A percentile compares a stretch with the other conserved stretches of the same genome.
phyloP scores from a whole-genome alignment of 1,140 invertebrate species.

The Zaprionus gabonicus region DNA sequence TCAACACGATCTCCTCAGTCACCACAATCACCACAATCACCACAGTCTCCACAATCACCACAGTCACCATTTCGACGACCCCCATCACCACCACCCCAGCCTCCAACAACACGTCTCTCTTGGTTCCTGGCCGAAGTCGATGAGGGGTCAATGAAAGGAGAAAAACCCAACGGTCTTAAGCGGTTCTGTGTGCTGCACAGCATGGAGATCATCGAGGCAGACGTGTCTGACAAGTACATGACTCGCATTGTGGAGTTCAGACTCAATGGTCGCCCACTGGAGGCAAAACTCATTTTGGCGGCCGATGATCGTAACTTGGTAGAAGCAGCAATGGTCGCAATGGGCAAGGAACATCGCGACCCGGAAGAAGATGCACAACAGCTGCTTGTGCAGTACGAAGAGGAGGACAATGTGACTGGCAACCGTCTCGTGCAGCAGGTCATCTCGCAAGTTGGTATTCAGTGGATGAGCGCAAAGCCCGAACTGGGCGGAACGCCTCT shows the following conservation, averaged over 20 bases:
- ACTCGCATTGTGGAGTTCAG: slow-evolving; percentile 67
- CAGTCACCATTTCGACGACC: no score
- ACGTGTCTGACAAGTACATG: slow-evolving; percentile 71
- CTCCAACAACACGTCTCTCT: slow-evolving; percentile 62
- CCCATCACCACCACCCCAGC: neutral
- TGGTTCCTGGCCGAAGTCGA: slow-evolving; percentile 80
- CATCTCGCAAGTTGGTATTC: slow-evolving; percentile 45
- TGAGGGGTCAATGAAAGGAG: slow-evolving; percentile 50
- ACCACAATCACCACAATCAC: no score
- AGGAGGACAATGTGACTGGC: slow-evolving; percentile 40
- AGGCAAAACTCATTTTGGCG: slow-evolving; percentile 71
- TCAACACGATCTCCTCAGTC: no score
- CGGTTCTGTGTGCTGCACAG: slow-evolving; percentile 65
- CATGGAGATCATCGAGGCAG: slow-evolving; percentile 67
- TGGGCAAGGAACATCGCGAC: slow-evolving; percentile 52
- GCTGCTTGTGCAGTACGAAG: slow-evolving; percentile 64
- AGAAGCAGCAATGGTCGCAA: slow-evolving; percentile 55
- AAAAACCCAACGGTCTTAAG: slow-evolving; percentile 42
- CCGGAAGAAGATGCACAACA: slow-evolving; percentile 25
- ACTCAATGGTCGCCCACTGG: slow-evolving; percentile 52
- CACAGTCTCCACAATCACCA: no score
- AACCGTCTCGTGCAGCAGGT: slow-evolving; percentile 62
- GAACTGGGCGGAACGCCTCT: slow-evolving; percentile 44
- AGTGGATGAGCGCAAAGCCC: slow-evolving; percentile 61
- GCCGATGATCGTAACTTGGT: slow-evolving; percentile 67